Percentiles rank a stretch among this genome's conserved stretches.
Evolutionary conservation across 1,140 invertebrate genomes (phyloP).

Genomic region (Onthophagus taurus): DNA sequence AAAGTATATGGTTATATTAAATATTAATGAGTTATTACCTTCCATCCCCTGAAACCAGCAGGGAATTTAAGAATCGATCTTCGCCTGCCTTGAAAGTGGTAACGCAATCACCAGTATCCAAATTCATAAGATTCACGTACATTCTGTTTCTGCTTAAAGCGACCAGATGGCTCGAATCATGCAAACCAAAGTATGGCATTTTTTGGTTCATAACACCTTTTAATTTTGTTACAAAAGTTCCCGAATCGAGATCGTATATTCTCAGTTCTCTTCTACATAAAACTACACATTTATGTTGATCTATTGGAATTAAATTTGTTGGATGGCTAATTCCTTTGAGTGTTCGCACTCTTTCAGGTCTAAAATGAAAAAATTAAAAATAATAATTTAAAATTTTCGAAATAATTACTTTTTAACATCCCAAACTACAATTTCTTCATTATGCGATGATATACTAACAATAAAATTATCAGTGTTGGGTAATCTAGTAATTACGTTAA

Average conservation of each 20-base stretch:
- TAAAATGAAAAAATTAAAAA: slow-evolving; percentile 29
- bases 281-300: slow-evolving; percentile 64
- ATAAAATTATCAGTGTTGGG: slow-evolving; percentile 53
- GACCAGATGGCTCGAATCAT: slow-evolving; percentile 68
- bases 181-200: slow-evolving; percentile 80
- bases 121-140: slow-evolving; percentile 85
- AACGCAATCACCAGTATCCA: slow-evolving; percentile 70
- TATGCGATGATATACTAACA: slow-evolving; percentile 59
- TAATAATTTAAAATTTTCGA: slow-evolving; percentile 4
- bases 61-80: slow-evolving; percentile 78
- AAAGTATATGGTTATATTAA: not conserved
- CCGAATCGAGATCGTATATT: slow-evolving; percentile 69
- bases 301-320: slow-evolving; percentile 57
- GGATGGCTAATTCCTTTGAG: slow-evolving; percentile 60
- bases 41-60: slow-evolving; percentile 79
- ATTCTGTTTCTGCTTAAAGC: slow-evolving; percentile 76
- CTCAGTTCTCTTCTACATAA: slow-evolving; percentile 49
- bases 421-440: slow-evolving; percentile 73
- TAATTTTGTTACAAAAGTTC: slow-evolving; percentile 58
- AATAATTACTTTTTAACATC: slow-evolving; percentile 51
- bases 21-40: slow-evolving; percentile 43
- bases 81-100: slow-evolving; percentile 83
- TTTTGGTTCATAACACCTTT: slow-evolving; percentile 88
- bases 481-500: slow-evolving; percentile 48
- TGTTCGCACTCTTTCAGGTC: slow-evolving; percentile 52